These are phyloP conservation scores for Mus spretus DNA, from an alignment of 2,797 vertebrate genomes.

Conservation along the genomic window DNA sequence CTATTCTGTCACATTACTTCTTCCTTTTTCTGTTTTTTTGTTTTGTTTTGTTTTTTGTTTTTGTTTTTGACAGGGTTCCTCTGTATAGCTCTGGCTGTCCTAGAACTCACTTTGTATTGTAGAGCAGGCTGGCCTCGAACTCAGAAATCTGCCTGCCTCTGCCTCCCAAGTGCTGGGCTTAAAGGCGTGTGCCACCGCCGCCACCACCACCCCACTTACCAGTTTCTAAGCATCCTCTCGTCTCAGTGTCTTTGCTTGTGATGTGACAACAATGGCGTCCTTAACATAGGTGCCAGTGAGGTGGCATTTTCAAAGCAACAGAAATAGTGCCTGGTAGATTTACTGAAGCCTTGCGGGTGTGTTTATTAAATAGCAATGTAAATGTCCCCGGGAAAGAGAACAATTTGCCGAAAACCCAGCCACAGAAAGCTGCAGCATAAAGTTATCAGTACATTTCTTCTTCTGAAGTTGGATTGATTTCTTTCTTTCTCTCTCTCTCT, in stretches of 20 bases:
- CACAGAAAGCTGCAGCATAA: neutral
- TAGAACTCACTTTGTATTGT: too few relatives aligned
- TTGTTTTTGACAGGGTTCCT: too few relatives aligned
- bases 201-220: neutral
- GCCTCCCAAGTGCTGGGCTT: too few relatives aligned
- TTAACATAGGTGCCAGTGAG: neutral
- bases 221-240: neutral
- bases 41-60: too few relatives aligned
- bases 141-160: too few relatives aligned
- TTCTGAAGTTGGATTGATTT: neutral
- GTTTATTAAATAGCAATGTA: slow-evolving; percentile 6
- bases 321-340: neutral
- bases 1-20: neutral
- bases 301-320: slow-evolving; percentile 20
- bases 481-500: too few relatives aligned
- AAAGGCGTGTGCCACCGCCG: too few relatives aligned
- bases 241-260: slow-evolving; percentile 36
- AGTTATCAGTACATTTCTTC: neutral
- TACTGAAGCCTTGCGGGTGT: neutral
- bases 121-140: too few relatives aligned
- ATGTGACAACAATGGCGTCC: neutral
- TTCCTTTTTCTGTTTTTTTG: neutral
- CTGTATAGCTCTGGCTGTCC: too few relatives aligned
- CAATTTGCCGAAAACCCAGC: slow-evolving; percentile 27
- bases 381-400: neutral